Conservation (phyloP, 2,113 vertebrate species). For the human (Homo sapiens) region GRCh38 chr16:24759001-24759500, state of each 20-base stretch:
- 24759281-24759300: not conserved
- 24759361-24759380: not conserved
- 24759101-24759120: not conserved
- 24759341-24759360: not conserved
- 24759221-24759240: not conserved
- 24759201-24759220: not conserved
- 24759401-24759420: not conserved
- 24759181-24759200: too few species aligned
- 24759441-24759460: not conserved
- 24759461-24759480: not conserved
- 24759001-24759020: not conserved
- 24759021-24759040: not conserved
- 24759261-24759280: not conserved
- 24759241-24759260: not conserved
- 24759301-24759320: not conserved
- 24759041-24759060: not conserved
- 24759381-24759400: not conserved
- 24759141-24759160: not conserved
- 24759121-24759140: not conserved
- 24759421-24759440: not conserved
- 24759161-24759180: not conserved
- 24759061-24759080: not conserved
- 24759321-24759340: not conserved
- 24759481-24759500: not conserved
- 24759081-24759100: not conserved